phyloP scores from a whole-genome alignment of 2,113 vertebrate genomes.

The Phalacrocorax pelagicus region DNA sequence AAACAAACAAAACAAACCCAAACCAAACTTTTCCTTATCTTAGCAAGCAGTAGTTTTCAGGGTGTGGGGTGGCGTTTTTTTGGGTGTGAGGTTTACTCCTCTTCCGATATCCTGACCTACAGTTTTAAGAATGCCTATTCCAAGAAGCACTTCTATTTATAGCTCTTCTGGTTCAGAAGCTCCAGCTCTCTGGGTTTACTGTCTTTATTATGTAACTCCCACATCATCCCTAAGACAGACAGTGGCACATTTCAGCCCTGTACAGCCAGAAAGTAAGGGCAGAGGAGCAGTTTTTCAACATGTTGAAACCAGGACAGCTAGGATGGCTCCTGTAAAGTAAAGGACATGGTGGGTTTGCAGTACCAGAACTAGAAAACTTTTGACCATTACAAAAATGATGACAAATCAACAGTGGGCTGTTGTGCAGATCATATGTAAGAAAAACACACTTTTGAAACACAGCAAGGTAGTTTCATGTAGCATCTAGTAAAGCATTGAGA shows the following conservation, averaged over 20 bases:
- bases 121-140: not conserved
- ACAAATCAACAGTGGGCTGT: not conserved
- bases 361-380: not conserved
- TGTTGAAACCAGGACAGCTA: accelerated
- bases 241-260: not conserved
- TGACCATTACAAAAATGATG: not conserved
- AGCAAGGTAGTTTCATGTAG: not conserved
- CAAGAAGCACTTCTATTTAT: not conserved
- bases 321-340: not conserved
- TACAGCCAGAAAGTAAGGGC: not conserved
- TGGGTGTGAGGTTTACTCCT: not conserved
- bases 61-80: accelerated
- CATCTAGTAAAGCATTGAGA: not conserved
- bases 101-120: not conserved
- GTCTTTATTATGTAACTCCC: not conserved
- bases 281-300: not conserved
- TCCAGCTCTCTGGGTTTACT: not conserved
- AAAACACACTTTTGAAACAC: not conserved
- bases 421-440: not conserved
- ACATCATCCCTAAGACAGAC: not conserved
- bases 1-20: not conserved
- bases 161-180: not conserved
- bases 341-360: not conserved
- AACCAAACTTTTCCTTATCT: not conserved
- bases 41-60: not conserved